phyloP scores from a whole-genome alignment of 2,113 vertebrate species.

The Rattus norvegicus region GRCr8 NC_086027.1:26145001-26145500 shows the following conservation, averaged over 20 bases:
- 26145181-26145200: conserved; percentile 5
- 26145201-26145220: background rate
- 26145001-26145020: background rate
- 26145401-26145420: background rate
- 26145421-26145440: background rate
- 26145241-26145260: conserved; percentile 1
- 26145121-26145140: background rate
- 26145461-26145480: background rate
- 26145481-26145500: background rate
- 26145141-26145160: background rate
- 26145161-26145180: background rate
- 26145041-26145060: conserved; percentile 9
- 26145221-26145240: background rate
- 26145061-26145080: background rate
- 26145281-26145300: background rate
- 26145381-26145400: background rate
- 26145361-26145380: background rate
- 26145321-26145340: background rate
- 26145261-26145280: background rate
- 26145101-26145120: background rate
- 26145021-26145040: background rate
- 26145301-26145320: background rate
- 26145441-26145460: background rate
- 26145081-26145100: conserved; percentile 1
- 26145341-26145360: background rate